Conservation (phyloP, 2,797 vertebrate species). For the Cuniculus paca region DNA sequence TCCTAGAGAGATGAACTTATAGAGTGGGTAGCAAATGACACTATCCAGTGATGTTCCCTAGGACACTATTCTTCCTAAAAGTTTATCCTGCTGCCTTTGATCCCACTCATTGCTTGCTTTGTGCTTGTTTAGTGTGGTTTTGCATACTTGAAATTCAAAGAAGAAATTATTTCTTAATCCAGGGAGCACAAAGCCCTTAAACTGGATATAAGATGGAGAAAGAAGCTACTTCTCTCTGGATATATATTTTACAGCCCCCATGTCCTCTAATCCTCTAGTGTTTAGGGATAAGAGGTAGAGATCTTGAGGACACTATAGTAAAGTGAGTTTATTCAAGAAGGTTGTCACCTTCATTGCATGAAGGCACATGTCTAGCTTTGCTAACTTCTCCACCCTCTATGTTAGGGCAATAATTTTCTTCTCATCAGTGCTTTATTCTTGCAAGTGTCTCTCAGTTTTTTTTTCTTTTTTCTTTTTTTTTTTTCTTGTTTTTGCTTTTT, state of each 20-base stretch:
- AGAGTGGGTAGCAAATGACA: not conserved
- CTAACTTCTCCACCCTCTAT: not conserved
- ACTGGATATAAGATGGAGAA: not conserved
- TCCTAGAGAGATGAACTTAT: not conserved
- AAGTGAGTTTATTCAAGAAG: not conserved
- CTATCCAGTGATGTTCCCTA: not conserved
- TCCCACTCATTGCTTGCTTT: not conserved
- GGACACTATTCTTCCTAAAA: not conserved
- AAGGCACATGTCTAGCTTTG: not conserved
- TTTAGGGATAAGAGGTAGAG: not conserved
- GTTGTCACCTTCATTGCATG: not conserved
- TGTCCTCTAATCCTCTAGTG: not conserved
- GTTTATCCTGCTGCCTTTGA: not conserved
- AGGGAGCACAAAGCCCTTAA: not conserved
- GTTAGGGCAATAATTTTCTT: not conserved
- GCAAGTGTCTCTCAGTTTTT: not conserved
- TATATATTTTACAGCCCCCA: not conserved
- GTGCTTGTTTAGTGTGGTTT: conserved; percentile 10
- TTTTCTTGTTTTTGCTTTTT: not conserved
- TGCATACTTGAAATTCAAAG: conserved; percentile 55
- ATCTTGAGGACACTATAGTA: not conserved
- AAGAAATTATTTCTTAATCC: conserved; percentile 13
- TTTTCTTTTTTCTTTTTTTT: too few relatives aligned
- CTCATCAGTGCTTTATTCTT: not conserved
- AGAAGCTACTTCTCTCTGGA: conserved; percentile 20